Evolutionary conservation across 2,888 invertebrate genomes (phyloP), one percentile per base, ranked within the genome.

Genomic region (Antheraea assamensis): DNA sequence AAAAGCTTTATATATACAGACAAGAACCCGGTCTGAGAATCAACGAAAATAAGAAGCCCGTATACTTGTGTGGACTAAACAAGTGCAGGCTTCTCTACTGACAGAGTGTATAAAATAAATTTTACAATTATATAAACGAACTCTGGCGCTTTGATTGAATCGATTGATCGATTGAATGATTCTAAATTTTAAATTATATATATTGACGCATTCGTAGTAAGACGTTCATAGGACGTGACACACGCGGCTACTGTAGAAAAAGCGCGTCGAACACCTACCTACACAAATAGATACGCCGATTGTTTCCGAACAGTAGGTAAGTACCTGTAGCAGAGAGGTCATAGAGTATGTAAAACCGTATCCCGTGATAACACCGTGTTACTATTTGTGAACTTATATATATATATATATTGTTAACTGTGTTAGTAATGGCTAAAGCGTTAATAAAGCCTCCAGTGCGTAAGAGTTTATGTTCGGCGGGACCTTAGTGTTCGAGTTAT

Each of bases 371-470:
- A 30, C 27, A 2, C 4, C 61, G 15, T 30, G 30, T 21, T 15
- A 64, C 17, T 64, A 64, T 13, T 17, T 58, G 10, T 58, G 58
- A 52, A 52, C 52, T 52, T 52, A 17, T 52, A 52, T 13, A 15
- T 47, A 47, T 13, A 52, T 21, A 52, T 52, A 24, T 24, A 64
- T 30, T 64, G 61, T 27, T 64, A 64, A 17, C 27, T 64, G 17
- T 30, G 61, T 64, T 64, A 64, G 61, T 64, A 30, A 30, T 64
- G 61, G 61, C 61, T 30, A 64, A 64, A 64, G 61, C 61, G 61
- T 64, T 64, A 64, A 21, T 15, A 64, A 64, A 64, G 27, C 61
- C 61, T 64, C 30, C 61, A 64, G 61, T 64, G 61, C 61, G 30
- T 27, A 30, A 64, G 17, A 55, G n/a, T 42, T 17, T 55, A 13